Evolutionary conservation across 2,888 invertebrate genomes (phyloP).

Genomic region (Aleiodes testaceus): DNA sequence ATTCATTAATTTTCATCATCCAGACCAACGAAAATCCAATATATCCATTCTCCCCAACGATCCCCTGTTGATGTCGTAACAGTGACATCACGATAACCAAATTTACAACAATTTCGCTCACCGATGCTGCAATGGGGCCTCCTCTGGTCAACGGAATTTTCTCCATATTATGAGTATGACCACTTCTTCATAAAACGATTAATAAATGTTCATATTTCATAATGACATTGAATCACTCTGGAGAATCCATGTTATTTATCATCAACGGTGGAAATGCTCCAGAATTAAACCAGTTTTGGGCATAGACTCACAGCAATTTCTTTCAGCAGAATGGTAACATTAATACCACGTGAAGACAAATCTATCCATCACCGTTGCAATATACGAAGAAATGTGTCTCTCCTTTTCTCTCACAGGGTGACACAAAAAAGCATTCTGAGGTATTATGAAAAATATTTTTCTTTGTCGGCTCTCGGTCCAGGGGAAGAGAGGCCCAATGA

Average conservation of each 20-base stretch:
- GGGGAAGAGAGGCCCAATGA: constrained; percentile 9
- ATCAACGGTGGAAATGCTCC: neutral
- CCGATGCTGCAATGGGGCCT: no score
- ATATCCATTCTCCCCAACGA: no score
- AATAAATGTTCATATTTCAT: no score
- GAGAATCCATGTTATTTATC: constrained; percentile 21
- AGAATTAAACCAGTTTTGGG: constrained; percentile 22
- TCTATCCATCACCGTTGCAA: constrained; percentile 48
- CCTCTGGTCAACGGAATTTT: no score
- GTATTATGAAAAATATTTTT: constrained; percentile 52
- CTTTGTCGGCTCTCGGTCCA: constrained; percentile 37
- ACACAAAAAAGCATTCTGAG: constrained; percentile 28
- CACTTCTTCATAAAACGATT: no score
- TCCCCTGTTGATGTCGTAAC: no score
- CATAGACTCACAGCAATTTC: constrained; percentile 29
- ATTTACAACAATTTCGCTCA: no score
- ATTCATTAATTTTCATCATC: no score
- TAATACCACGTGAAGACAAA: constrained; percentile 31
- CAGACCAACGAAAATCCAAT: no score
- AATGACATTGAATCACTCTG: no score
- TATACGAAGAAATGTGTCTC: constrained; percentile 26
- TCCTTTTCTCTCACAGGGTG: constrained; percentile 21
- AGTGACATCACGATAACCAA: no score
- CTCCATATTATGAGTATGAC: no score
- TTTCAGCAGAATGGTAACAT: constrained; percentile 13